phyloP scores from a whole-genome alignment of 1,140 invertebrate genomes.

The Conus ventricosus region DNA sequence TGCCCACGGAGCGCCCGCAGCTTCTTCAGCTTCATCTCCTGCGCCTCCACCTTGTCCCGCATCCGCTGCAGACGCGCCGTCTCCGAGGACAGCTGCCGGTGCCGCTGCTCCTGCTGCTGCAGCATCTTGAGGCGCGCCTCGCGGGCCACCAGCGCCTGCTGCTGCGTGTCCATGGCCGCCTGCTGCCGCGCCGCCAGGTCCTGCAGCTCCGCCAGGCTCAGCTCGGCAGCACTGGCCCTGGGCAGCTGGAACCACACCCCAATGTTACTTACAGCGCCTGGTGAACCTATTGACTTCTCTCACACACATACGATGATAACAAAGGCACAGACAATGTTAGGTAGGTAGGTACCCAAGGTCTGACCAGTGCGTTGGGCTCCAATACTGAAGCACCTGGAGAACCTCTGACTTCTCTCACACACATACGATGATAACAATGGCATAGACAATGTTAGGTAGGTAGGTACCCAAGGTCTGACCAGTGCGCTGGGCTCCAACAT shows the following conservation, averaged over 20 bases:
- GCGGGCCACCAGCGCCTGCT: constrained; percentile 90
- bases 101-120: constrained; percentile 91
- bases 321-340: not conserved
- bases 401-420: not conserved
- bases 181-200: constrained; percentile 96
- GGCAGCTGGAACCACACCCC: constrained; percentile 81
- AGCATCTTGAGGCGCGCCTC: constrained; percentile 95
- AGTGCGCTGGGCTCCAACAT: not conserved
- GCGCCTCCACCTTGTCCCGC: constrained; percentile 92
- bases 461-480: not conserved
- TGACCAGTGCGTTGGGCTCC: not conserved
- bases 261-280: no score
- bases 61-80: constrained; percentile 90
- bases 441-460: not conserved
- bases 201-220: constrained; percentile 93
- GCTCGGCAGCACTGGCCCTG: constrained; percentile 81
- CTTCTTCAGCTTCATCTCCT: constrained; percentile 93
- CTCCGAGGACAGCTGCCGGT: constrained; percentile 89
- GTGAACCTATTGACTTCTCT: no score
- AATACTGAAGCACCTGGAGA: not conserved
- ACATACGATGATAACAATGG: not conserved
- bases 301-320: constrained; percentile 27
- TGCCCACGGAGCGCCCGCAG: constrained; percentile 92
- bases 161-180: constrained; percentile 95
- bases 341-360: not conserved